Evolutionary conservation across 1,140 invertebrate genomes (phyloP).

Genomic region (Drosophila saltans): DNA sequence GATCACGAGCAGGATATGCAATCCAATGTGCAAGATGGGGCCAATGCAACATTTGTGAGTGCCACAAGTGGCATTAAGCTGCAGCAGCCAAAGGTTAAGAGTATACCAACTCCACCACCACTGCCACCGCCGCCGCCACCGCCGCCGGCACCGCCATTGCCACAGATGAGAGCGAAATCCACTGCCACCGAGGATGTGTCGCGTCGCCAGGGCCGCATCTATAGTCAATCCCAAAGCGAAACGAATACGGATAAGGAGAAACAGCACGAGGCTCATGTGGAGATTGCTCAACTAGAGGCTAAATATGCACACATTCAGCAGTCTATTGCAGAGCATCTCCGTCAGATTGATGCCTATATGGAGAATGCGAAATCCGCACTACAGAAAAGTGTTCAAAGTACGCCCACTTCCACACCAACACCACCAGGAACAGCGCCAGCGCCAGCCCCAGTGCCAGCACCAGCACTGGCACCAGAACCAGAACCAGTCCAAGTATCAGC

Average conservation of each 20-base stretch:
- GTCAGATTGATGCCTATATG: constrained; percentile 79
- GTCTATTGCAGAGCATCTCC: constrained; percentile 78
- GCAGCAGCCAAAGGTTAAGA: constrained; percentile 57
- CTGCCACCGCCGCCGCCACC: constrained; percentile 31
- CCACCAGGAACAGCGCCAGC: constrained; percentile 16
- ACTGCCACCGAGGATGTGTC: constrained; percentile 21
- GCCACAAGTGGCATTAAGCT: constrained; percentile 70
- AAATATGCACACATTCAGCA: constrained; percentile 79
- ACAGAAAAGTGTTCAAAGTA: constrained; percentile 58
- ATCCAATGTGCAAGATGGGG: constrained; percentile 33
- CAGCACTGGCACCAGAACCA: not conserved
- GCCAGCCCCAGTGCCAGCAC: not conserved
- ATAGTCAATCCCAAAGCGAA: not conserved
- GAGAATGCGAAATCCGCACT: constrained; percentile 74
- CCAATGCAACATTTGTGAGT: constrained; percentile 59
- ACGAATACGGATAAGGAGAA: constrained; percentile 24
- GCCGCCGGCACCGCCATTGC: constrained; percentile 24
- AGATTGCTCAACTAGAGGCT: constrained; percentile 74
- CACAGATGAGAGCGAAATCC: constrained; percentile 41
- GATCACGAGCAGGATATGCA: constrained; percentile 55
- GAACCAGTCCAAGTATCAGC: not conserved
- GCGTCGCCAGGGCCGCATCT: constrained; percentile 57
- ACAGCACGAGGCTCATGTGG: constrained; percentile 62
- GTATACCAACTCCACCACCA: constrained; percentile 19
- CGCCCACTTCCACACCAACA: constrained; percentile 20